Base-by-base conservation (phyloP, 2,113 vertebrate genomes). In the Australoheros scitulus region DNA sequence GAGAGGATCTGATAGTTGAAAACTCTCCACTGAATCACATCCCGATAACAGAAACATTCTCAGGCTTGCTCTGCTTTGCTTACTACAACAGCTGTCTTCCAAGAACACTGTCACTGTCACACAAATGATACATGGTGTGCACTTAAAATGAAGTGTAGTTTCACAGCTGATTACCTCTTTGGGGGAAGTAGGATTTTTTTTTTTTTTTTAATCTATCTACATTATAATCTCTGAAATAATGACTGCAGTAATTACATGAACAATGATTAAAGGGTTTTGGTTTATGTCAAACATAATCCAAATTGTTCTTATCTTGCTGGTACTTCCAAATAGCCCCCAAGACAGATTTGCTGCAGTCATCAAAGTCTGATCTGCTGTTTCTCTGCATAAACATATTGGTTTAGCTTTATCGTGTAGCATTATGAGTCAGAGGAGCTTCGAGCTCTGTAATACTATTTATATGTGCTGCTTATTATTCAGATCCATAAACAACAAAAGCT, bases 21-120 rank as follows among this genome's bases (percentile, higher is more conserved):
- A 88, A 81, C 52, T 43, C 79, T 82, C 76, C 61, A 20, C 56
- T 78, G 80, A 87, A 78, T 82, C 78, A 76, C 58, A 55, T 41
- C 29, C 29, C 26, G 24, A 80, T 65, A 63, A 85, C 11, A 75
- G 26, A 75, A 77, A 58, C 61, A 79, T 14, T 32, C 20, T 43
- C 9, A 2, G 22, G 59, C 36, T 50, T 50, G 20, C 22, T 59
- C 29, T 52, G 7, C 50, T 76, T 70, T 61, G 14, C 63, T 76
- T 70, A 29, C 32, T 61, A 29, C 9, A 55, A 18, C 26, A 24
- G 6, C 47, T 22, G 24, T 80, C 76, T 32, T 82, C 34, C 11
- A 84, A 20, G 26, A 81, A 58, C 32, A 7, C 24, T 17, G 43
- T 70, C 38, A 76, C 29, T 17, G 55, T 70, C 38, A 76, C 29